Percentiles rank a stretch among this genome's conserved stretches.
phyloP scores from a whole-genome alignment of 2,888 invertebrate species.

The Coleophora deauratella region DNA sequence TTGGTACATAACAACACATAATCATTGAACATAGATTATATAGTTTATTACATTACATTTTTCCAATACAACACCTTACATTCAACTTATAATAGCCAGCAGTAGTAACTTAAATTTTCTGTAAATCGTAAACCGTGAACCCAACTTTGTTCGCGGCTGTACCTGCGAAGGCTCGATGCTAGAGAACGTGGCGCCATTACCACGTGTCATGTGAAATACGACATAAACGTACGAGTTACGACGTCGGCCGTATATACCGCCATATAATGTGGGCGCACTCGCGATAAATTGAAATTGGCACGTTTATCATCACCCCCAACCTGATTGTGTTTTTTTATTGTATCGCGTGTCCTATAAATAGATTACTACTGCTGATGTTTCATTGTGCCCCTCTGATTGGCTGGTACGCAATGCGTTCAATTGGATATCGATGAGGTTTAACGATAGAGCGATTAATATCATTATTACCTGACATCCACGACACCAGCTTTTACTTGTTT shows the following conservation, averaged over 20 bases:
- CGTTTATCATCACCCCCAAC: slow-evolving; percentile 45
- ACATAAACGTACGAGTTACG: slow-evolving; percentile 55
- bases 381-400: slow-evolving; percentile 2
- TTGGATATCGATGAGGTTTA: too few species aligned
- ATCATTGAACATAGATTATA: too few species aligned
- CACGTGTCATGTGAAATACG: slow-evolving; percentile 54
- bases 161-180: slow-evolving; percentile 32
- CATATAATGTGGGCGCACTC: slow-evolving; percentile 45
- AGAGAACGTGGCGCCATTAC: slow-evolving; percentile 46
- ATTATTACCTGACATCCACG: too few species aligned
- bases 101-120: too few species aligned
- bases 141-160: neutral
- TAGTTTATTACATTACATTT: too few species aligned
- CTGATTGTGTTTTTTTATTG: slow-evolving; percentile 52
- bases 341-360: slow-evolving; percentile 24
- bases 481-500: too few species aligned
- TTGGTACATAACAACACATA: too few species aligned
- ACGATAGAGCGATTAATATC: too few species aligned
- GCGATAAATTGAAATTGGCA: slow-evolving; percentile 59
- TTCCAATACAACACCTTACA: too few species aligned
- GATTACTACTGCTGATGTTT: slow-evolving; percentile 21
- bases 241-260: slow-evolving; percentile 38
- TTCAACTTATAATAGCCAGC: too few species aligned
- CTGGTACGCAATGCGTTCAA: too few species aligned
- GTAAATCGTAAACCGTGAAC: too few species aligned